These are phyloP conservation scores for Chromoteleia sp. DNA, from an alignment of 2,888 invertebrate genomes.

Conservation along the genomic window DNA sequence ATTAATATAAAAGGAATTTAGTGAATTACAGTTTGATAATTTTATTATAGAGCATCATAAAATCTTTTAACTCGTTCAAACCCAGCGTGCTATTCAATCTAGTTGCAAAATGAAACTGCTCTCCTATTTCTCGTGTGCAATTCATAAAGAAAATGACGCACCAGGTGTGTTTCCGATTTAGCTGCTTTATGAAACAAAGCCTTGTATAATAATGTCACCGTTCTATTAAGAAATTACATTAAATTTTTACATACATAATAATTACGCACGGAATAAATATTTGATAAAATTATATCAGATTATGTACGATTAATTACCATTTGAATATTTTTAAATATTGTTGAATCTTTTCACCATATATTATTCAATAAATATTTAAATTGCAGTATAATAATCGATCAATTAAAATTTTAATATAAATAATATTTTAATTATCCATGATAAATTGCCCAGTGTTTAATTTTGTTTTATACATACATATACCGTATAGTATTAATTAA, in stretches of 20 bases:
- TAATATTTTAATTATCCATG: too few relatives aligned
- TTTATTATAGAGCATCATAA: conserved; percentile 1
- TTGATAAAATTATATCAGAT: too few relatives aligned
- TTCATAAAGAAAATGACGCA: conserved; percentile 58
- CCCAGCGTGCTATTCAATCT: conserved; percentile 33
- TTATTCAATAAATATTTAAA: too few relatives aligned
- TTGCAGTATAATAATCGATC: too few relatives aligned
- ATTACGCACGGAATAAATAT: too few relatives aligned
- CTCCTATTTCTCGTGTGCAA: conserved; percentile 40
- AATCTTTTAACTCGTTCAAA: conserved; percentile 27
- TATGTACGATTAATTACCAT: too few relatives aligned
- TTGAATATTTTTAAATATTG: too few relatives aligned
- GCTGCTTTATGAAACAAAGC: conserved; percentile 51
- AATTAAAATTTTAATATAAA: too few relatives aligned
- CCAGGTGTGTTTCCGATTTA: conserved; percentile 57
- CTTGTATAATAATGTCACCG: conserved; percentile 27
- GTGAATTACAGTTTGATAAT: neutral
- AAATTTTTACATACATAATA: conserved; percentile 7
- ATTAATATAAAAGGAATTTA: neutral
- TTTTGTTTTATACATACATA: too few relatives aligned
- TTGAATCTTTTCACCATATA: too few relatives aligned
- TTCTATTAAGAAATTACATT: conserved; percentile 22
- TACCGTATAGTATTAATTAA: too few relatives aligned
- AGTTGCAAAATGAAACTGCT: conserved; percentile 37
- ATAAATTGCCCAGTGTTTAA: too few relatives aligned